Evolutionary conservation across 2,113 vertebrate genomes (phyloP), one percentile per base, ranked within the genome.

Genomic region (Chloebia gouldiae): DNA sequence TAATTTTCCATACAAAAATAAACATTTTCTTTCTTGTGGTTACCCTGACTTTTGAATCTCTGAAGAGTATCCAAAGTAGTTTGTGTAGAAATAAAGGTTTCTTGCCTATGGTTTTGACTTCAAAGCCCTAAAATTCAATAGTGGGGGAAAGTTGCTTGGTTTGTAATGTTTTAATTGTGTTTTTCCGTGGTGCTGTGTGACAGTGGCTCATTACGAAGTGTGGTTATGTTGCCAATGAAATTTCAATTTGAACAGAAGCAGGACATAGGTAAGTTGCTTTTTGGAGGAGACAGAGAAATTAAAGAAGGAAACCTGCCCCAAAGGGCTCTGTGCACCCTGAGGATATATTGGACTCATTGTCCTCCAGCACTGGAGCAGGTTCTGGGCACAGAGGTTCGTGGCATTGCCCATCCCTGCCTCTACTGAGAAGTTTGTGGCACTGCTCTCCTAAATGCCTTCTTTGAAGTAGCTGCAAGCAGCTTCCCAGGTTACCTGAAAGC

Each of bases 311-410:
- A 20, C 16, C 12, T 42, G 13, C 33, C 59, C 6, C 3, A 1
- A 21, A 42, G n/a, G 42, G 7, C 39, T 22, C 30, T 51, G 51
- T 45, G 4, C 33, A 2, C 7, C 0, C 14, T 17, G 27, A 40
- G 42, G 9, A 3, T 2, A 0, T 3, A 1, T 0, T 37, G 51
- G 47, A 60, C 49, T 72, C 7, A 0, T 5, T 10, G 3, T 42
- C 54, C 63, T 40, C 21, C 2, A 3, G 24, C 37, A 1, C 2
- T 85, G 66, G 8, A 42, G 59, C 30, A 50, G 28, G 21, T 49
- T 76, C 19, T 15, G 76, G 10, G 2, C 13, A 0, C 21, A 45
- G 24, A 8, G 11, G 18, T 27, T 39, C 6, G 2, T 42, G 42
- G 42, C 8, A 5, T 20, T n/a, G 50, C 81, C 66, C 16, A 1